Evolutionary conservation across 2,113 vertebrate species (phyloP).

Genomic region (Zapornia atra): DNA sequence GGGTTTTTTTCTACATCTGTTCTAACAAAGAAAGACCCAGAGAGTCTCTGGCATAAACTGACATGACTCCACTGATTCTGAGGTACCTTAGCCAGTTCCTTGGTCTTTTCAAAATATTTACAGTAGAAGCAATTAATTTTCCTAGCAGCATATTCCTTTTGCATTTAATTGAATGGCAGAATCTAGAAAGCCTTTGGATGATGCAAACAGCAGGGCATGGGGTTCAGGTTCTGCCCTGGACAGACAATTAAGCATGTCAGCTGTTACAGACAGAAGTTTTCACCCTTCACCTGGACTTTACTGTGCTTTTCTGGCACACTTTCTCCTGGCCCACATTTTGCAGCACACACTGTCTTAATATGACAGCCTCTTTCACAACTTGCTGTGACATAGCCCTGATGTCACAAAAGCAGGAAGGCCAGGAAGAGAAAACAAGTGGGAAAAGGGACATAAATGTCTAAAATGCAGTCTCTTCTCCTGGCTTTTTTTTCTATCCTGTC

Average conservation of each 20-base stretch:
- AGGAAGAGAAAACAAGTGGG: not conserved
- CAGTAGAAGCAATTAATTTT: constrained; percentile 1
- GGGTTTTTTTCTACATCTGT: not conserved
- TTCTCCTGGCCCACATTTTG: not conserved
- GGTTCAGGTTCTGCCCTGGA: not conserved
- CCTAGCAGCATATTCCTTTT: constrained; percentile 20
- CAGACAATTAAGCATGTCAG: not conserved
- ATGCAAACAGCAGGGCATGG: not conserved
- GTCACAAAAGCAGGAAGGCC: not conserved
- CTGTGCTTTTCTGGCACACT: not conserved
- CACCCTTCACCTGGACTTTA: not conserved
- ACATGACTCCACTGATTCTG: not conserved
- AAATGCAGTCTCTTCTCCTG: not conserved
- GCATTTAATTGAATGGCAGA: constrained; percentile 9
- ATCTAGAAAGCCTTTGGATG: not conserved
- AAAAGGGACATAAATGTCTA: not conserved
- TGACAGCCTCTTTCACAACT: not conserved
- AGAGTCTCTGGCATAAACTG: not conserved
- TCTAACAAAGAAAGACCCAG: not conserved
- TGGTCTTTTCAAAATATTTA: constrained; percentile 45
- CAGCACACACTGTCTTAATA: not conserved
- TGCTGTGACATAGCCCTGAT: not conserved
- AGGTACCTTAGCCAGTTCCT: not conserved
- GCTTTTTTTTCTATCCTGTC: not conserved
- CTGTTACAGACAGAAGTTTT: not conserved